Conservation (phyloP, 1,140 invertebrate genomes). For the Hylaeus volcanicus region DNA sequence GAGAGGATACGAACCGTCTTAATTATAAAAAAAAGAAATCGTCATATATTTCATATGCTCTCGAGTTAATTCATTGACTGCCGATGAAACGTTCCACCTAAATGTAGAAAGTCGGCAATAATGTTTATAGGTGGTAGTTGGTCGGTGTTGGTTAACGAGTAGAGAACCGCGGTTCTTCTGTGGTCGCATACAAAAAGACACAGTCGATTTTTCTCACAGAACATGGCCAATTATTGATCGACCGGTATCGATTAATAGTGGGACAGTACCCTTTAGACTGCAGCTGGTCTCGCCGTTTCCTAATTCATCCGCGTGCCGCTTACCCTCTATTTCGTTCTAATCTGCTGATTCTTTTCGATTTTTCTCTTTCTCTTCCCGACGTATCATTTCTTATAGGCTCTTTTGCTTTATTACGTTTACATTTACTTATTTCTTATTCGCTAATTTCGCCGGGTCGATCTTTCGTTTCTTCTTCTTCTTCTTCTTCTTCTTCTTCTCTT, state of each 20-base stretch:
- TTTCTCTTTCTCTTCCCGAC: not conserved
- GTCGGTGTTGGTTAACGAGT: conserved; percentile 46
- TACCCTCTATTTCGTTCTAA: conserved; percentile 35
- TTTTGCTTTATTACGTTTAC: conserved; percentile 14
- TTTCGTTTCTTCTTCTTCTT: conserved; percentile 12
- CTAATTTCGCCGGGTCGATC: not conserved
- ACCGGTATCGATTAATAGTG: conserved; percentile 61
- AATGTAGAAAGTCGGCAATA: conserved; percentile 45
- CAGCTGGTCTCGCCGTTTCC: conserved; percentile 66
- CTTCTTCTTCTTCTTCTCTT: not conserved
- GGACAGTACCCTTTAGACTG: conserved; percentile 51
- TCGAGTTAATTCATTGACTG: conserved; percentile 56
- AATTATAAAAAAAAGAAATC: conserved; percentile 29
- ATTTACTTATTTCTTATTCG: conserved; percentile 8
- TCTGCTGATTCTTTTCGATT: conserved; percentile 32
- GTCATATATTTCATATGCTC: conserved; percentile 41
- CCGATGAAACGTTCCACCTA: conserved; percentile 44
- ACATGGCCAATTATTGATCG: conserved; percentile 51
- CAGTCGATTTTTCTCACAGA: conserved; percentile 31
- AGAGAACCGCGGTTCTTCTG: conserved; percentile 49
- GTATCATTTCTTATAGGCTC: not conserved
- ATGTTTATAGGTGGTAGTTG: conserved; percentile 55
- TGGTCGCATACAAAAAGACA: conserved; percentile 47
- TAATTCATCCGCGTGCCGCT: conserved; percentile 36
- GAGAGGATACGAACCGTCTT: conserved; percentile 43